A percentile compares a stretch with the other conserved stretches of the same genome.
Evolutionary conservation across 2,797 vertebrate genomes (phyloP).

Genomic region (Thamnophis elegans): DNA sequence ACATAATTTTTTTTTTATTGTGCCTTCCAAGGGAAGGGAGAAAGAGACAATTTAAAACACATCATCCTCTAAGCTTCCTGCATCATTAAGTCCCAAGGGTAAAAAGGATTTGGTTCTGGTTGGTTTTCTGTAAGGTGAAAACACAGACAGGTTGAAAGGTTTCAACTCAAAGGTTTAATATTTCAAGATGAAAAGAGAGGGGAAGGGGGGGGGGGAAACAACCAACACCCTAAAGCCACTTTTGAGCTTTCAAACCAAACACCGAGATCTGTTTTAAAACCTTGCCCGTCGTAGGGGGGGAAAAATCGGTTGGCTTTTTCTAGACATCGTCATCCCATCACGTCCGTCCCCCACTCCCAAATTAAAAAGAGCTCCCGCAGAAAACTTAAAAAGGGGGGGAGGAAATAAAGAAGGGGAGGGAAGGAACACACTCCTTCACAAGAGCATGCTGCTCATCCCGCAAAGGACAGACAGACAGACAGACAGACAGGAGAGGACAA

Average conservation of each 20-base stretch:
- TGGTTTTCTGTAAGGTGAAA: slow-evolving; percentile 3
- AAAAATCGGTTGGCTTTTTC: slow-evolving; percentile 66
- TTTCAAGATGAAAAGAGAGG: slow-evolving; percentile 38
- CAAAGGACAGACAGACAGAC: background rate
- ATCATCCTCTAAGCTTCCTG: slow-evolving; percentile 24
- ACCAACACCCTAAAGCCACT: slow-evolving; percentile 51
- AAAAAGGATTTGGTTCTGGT: background rate
- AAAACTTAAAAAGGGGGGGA: slow-evolving; percentile 30
- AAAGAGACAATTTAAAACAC: background rate
- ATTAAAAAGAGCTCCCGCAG: background rate
- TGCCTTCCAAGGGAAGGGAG: accelerated
- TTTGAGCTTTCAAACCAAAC: slow-evolving; percentile 55
- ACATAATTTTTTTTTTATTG: slow-evolving; percentile 15
- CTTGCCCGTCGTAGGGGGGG: slow-evolving; percentile 69
- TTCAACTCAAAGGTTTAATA: slow-evolving; percentile 68
- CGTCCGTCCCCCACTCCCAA: background rate
- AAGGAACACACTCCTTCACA: slow-evolving; percentile 66
- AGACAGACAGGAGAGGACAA: slow-evolving; percentile 55
- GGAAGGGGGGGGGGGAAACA: background rate
- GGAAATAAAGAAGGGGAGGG: background rate
- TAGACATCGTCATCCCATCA: slow-evolving; percentile 76
- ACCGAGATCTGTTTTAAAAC: slow-evolving; percentile 46
- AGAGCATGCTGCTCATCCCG: slow-evolving; percentile 69
- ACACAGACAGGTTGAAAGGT: slow-evolving; percentile 42
- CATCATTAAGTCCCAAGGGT: slow-evolving; percentile 40